Conservation (phyloP, 2,888 invertebrate species). For the Metacarcinus magister region DNA sequence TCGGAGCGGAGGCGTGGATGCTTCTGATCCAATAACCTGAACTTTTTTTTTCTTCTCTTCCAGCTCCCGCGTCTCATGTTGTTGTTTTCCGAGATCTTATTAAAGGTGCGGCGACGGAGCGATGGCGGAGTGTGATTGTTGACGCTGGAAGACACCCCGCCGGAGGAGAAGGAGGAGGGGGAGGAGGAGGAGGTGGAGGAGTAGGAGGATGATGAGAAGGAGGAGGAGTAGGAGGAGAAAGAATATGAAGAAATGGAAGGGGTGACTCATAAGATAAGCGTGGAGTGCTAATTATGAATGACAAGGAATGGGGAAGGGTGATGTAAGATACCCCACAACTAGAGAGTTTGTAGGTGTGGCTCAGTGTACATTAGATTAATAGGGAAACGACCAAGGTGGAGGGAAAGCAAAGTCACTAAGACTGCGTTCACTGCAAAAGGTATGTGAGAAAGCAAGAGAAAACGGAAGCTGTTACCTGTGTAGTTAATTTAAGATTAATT, state of each 20-base stretch:
- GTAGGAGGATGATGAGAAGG: background rate
- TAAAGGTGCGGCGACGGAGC: slow-evolving; percentile 50
- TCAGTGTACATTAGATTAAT: background rate
- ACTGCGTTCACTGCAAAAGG: background rate
- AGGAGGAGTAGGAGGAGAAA: background rate
- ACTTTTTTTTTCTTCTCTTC: slow-evolving; percentile 31
- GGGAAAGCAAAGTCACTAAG: background rate
- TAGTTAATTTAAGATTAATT: slow-evolving; percentile 27
- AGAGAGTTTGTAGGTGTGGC: background rate
- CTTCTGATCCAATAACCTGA: slow-evolving; percentile 62
- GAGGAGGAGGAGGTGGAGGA: background rate
- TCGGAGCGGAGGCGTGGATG: slow-evolving; percentile 41
- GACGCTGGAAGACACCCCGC: background rate
- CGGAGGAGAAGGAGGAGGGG: background rate
- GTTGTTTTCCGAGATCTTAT: slow-evolving; percentile 59
- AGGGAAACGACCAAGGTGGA: background rate
- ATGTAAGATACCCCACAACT: background rate
- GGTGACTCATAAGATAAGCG: background rate
- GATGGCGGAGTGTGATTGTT: slow-evolving; percentile 20
- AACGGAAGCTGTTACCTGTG: background rate
- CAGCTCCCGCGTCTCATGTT: slow-evolving; percentile 44
- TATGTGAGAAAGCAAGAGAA: slow-evolving; percentile 15
- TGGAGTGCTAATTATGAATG: background rate
- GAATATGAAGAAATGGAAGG: background rate
- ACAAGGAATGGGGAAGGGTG: background rate